Percentiles rank a stretch among this genome's conserved stretches.
These are phyloP conservation scores for Junonia oenone DNA, from an alignment of 2,888 invertebrate species.

Conservation along the genomic window DNA sequence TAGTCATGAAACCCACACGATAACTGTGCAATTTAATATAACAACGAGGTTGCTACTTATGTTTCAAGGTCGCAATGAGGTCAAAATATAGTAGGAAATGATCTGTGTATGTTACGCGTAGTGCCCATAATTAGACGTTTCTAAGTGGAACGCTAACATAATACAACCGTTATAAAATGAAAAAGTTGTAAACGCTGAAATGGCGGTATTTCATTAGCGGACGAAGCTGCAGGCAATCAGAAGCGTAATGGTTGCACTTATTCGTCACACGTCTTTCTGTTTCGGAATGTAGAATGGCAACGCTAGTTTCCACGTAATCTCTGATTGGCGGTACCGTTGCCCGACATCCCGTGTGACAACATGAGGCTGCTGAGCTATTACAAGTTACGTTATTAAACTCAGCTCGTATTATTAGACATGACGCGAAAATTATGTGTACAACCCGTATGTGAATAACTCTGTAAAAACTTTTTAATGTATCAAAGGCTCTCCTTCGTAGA, in stretches of 20 bases:
- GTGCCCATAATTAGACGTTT: neutral
- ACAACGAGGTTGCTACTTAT: conserved; percentile 20
- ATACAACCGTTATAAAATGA: conserved; percentile 19
- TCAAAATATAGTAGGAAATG: conserved; percentile 22
- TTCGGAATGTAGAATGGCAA: conserved; percentile 45
- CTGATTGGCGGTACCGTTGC: conserved; percentile 59
- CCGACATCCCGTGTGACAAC: conserved; percentile 27
- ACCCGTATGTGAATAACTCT: neutral
- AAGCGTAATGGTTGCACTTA: conserved; percentile 30
- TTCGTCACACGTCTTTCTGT: conserved; percentile 38
- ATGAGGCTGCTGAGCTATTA: conserved; percentile 13
- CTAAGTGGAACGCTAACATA: conserved; percentile 4
- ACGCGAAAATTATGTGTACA: neutral
- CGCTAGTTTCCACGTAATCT: conserved; percentile 57
- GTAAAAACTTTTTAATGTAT: too few species aligned
- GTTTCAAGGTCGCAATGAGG: conserved; percentile 27
- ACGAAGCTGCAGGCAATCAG: conserved; percentile 18
- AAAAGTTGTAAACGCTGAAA: conserved; percentile 16
- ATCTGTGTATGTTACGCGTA: conserved; percentile 7
- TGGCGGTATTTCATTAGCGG: conserved; percentile 26
- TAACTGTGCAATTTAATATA: conserved; percentile 28
- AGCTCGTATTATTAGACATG: conserved; percentile 8
- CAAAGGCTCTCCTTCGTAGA: too few species aligned
- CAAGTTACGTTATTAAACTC: conserved; percentile 5
- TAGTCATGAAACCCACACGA: conserved; percentile 47